Percentiles rank a stretch among this genome's conserved stretches.
phyloP scores from a whole-genome alignment of 2,113 vertebrate genomes.

The Ramphastos sulfuratus region DNA sequence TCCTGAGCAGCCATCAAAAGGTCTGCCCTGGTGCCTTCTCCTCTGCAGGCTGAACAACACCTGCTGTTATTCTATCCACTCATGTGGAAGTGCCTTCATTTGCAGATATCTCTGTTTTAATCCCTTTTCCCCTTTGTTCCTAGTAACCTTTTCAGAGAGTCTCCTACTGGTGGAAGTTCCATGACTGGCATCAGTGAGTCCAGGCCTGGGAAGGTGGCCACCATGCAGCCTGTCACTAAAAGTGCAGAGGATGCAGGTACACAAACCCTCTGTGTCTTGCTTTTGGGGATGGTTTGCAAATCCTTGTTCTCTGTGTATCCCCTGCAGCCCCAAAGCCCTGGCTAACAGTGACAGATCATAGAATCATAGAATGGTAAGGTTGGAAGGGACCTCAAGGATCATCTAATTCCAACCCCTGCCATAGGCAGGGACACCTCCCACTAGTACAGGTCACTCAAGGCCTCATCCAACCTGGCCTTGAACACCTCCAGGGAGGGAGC shows the following conservation, averaged over 20 bases:
- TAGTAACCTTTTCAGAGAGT: constrained; percentile 16
- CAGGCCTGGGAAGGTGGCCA: neutral
- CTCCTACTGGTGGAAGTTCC: neutral
- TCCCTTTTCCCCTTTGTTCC: neutral
- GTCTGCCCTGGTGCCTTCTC: too few species aligned
- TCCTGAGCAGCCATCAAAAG: too few species aligned
- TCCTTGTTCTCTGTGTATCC: neutral
- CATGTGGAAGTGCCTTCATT: accelerated
- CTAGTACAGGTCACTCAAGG: too few species aligned
- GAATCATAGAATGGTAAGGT: too few species aligned
- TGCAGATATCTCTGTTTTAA: neutral
- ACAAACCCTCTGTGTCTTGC: neutral
- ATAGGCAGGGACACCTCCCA: too few species aligned
- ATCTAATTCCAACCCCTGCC: too few species aligned
- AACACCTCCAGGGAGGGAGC: too few species aligned
- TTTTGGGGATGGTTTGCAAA: neutral
- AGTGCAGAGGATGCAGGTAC: constrained; percentile 44
- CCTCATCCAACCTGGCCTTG: too few species aligned
- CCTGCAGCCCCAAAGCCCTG: too few species aligned
- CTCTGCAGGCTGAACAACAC: too few species aligned
- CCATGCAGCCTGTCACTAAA: neutral
- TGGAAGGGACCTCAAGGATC: too few species aligned
- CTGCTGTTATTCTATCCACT: neutral
- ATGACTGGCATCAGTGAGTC: neutral
- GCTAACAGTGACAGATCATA: too few species aligned